Base-by-base conservation (phyloP, 1,140 invertebrate genomes). In the Formica exsecta region DNA sequence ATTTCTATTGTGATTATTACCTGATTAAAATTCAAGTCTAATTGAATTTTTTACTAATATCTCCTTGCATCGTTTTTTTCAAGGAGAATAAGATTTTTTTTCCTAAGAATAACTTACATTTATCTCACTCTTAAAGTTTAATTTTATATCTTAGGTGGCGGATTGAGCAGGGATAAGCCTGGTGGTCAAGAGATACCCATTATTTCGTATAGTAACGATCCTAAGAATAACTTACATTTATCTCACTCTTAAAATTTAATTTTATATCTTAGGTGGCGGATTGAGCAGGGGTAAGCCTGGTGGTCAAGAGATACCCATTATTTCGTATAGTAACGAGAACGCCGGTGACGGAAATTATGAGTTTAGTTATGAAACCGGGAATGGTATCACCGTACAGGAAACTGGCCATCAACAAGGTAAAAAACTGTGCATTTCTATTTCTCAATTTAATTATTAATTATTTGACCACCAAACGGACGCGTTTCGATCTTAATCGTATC, bases 381-480 rank as follows among this genome's bases (percentile, higher is more conserved):
- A 97, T 89, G 96, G 96, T 44, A 96, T 96, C 73, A 93, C 92
- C 41, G 96, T 96, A 22, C 95, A 96, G 92, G 96, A 97, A 93
- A 95, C 96, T 75, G 96, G 96, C 65, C 92, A 92, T 44, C 61
- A 81, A 51, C 92, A 94, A 92, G 93, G 93, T 92, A 85, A 89
- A 81, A 81, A 38, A 29, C 32, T 32, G 32, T 38, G 36, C 8
- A 66, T 76, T 87, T 85, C 38, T 36, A 68, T 74, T 87, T 90
- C 19, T 75, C 38, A 38, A 64, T 90, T 74, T 68, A 90, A 77
- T 89, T 84, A 74, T 70, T 88, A 77, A 70, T 71, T 77, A 59
- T 41, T 88, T 38, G 2, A 73, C 25, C 44, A 5, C 4, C n/a
- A 32, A 8, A 22, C 22, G 8, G 61, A 41, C 25, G 61, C 38